A percentile compares a stretch with the other conserved stretches of the same genome.
Evolutionary conservation across 2,888 invertebrate species (phyloP).

Genomic region (Caenorhabditis angaria): DNA sequence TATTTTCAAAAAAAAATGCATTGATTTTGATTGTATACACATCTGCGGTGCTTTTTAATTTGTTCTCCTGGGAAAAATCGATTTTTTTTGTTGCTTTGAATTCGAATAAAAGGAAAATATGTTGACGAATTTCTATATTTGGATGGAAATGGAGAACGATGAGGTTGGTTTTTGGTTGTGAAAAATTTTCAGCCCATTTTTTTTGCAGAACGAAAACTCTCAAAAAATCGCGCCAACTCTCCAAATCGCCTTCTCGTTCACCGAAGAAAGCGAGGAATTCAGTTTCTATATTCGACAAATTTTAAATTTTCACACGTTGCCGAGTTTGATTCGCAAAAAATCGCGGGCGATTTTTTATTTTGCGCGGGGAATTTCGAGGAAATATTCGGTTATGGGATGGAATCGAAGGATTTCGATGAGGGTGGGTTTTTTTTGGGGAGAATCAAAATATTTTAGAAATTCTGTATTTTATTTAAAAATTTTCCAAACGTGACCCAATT

Average conservation of each 20-base stretch:
- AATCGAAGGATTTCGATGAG: slow-evolving; percentile 35
- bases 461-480: background rate
- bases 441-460: background rate
- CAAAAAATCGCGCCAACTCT: slow-evolving; percentile 4
- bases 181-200: background rate
- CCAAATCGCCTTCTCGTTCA: slow-evolving; percentile 33
- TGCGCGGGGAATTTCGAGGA: slow-evolving; percentile 41
- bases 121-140: background rate
- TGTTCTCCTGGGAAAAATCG: too few species aligned
- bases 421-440: slow-evolving; percentile 5
- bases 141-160: background rate
- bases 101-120: background rate
- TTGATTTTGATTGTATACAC: slow-evolving; percentile 1
- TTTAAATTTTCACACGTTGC: slow-evolving; percentile 24
- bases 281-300: slow-evolving; percentile 32
- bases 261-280: slow-evolving; percentile 29
- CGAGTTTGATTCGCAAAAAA: slow-evolving; percentile 16
- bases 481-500: background rate
- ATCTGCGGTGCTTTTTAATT: background rate
- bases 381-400: slow-evolving; percentile 48
- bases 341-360: slow-evolving; percentile 46
- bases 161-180: background rate
- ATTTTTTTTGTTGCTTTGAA: background rate
- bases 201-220: background rate
- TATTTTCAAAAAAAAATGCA: background rate